A percentile compares a stretch with the other conserved stretches of the same genome.
These are phyloP conservation scores for Aleiodes alternator DNA, from an alignment of 2,888 invertebrate genomes.

Conservation along the genomic window DNA sequence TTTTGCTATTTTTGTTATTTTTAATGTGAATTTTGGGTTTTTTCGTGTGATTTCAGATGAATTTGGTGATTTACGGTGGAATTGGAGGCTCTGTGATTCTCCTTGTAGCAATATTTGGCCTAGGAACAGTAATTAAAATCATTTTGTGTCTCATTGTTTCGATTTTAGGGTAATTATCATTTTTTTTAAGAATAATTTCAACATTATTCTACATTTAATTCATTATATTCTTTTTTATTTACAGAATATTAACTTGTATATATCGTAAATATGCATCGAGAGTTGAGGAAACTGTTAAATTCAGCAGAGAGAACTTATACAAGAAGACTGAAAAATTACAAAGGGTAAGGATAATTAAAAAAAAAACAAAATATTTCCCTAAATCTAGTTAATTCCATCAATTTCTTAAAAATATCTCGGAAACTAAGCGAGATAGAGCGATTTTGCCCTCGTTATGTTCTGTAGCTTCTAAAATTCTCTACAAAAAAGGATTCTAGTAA, in stretches of 20 bases:
- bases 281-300: conserved; percentile 67
- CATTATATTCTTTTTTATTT: conserved; percentile 39
- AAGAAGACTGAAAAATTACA: conserved; percentile 72
- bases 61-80: conserved; percentile 69
- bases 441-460: no score
- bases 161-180: conserved; percentile 67
- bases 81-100: conserved; percentile 67
- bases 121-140: conserved; percentile 67
- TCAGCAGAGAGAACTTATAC: conserved; percentile 70
- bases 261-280: conserved; percentile 69
- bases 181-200: no score
- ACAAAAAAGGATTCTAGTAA: no score
- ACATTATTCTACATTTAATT: background rate
- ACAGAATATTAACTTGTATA: conserved; percentile 67
- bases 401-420: no score
- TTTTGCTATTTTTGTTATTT: no score
- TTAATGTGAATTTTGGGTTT: background rate
- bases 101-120: conserved; percentile 67
- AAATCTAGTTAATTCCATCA: no score
- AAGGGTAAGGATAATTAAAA: conserved; percentile 60
- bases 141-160: conserved; percentile 65
- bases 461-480: no score
- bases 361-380: no score
- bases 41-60: conserved; percentile 68
- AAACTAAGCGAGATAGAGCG: no score